Base-by-base conservation (phyloP, 2,113 vertebrate species). In the Proterorhinus semilunaris region DNA sequence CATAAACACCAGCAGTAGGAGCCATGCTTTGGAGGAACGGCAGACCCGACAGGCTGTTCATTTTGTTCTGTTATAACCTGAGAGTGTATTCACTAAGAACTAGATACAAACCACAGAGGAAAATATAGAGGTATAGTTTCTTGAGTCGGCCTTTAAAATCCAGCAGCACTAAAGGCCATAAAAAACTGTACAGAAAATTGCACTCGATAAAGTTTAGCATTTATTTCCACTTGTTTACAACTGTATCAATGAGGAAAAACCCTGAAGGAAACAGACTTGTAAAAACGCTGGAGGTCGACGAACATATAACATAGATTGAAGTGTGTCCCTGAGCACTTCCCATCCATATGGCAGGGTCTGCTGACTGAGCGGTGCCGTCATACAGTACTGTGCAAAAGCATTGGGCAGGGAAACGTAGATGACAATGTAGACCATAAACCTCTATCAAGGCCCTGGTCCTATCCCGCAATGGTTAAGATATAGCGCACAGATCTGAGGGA, bases 301-400 rank as follows among this genome's bases (percentile, higher is more conserved):
- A 49, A 71, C 58, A 80, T 62, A 80, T 61, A 80, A 69, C 69
- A 82, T 4, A 81, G 87, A 90, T 87, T 65, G 68, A 69, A 82
- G 80, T 85, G 80, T 85, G 80, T 93, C 90, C 91, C 91, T 92
- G 92, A 93, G 91, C 87, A 79, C 80, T 81, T 68, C 71, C 76
- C 75, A 68, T 81, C 79, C 62, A 66, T 67, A 74, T 74, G 68
- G 72, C 55, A 65, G 65, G 68, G 66, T 73, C 72, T 72, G 68
- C 69, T 46, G 43, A 74, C 57, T 61, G 71, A 75, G 62, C 74
- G 72, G 42, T 62, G 69, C 62, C 48, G 68, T 75, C 17, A 47
- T 17, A 68, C 68, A 42, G 55, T 42, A 42, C 6, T 58, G 27
- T 58, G 55, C 55, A 58, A 58, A 42, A 7, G 21, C 42, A 12